Conservation (phyloP, 2,113 vertebrate species). For the Phyllostomus hastatus region DNA sequence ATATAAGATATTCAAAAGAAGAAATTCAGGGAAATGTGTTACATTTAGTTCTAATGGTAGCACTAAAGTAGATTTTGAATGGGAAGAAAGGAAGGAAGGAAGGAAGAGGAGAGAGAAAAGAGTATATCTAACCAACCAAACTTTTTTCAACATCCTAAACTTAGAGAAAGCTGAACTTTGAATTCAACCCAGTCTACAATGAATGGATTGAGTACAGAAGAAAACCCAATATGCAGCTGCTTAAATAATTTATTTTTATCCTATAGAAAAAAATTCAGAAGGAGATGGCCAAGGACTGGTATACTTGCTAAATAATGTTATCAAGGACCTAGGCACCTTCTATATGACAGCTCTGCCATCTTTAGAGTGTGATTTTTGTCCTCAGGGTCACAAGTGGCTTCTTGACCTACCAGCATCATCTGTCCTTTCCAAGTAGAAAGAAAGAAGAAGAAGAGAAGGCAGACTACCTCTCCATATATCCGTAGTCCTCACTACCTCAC, state of each 20-base stretch:
- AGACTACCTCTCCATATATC: background rate
- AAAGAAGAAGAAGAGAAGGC: background rate
- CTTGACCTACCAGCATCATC: background rate
- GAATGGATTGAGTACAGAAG: background rate
- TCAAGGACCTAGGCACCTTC: background rate
- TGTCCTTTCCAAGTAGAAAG: background rate
- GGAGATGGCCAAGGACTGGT: background rate
- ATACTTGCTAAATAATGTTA: background rate
- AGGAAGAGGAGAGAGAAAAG: background rate
- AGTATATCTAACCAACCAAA: background rate
- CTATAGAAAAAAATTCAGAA: background rate
- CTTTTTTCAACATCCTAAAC: background rate
- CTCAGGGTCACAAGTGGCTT: background rate
- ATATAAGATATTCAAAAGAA: background rate
- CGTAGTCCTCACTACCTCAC: background rate
- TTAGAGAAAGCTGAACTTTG: background rate
- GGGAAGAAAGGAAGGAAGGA: background rate
- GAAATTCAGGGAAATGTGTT: background rate
- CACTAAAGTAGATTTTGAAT: conserved; percentile 26
- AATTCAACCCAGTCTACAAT: background rate
- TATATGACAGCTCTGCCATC: background rate
- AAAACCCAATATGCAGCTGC: background rate
- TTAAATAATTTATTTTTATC: conserved; percentile 22
- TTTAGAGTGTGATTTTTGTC: background rate
- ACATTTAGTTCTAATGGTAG: background rate